Base-by-base conservation (phyloP, 2,888 invertebrate species). In the Erebia epiphron region DNA sequence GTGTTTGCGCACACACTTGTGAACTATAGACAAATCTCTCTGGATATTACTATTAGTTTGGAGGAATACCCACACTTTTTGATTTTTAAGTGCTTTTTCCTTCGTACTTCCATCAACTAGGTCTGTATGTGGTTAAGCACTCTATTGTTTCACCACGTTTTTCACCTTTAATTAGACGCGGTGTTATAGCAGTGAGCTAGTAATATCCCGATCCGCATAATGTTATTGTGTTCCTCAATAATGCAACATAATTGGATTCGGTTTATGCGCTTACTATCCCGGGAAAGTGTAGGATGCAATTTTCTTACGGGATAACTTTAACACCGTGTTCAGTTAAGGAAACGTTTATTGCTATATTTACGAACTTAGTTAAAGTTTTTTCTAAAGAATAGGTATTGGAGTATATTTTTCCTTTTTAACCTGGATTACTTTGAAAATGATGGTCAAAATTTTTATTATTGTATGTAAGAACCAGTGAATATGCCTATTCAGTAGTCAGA, bases 191-290 rank as follows among this genome's bases (percentile, higher is more conserved):
- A 66, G 43, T 43, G 46, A 56, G 46, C 66, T 21, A 46, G 43
- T 67, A 67, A 58, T 67, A 58, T 49, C n/a, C n/a, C n/a, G n/a
- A n/a, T n/a, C 49, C 49, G 46, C 57, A 58, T 67, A 67, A 58
- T 67, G 57, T 58, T 58, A 66, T 58, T 67, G 58, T 67, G 46
- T 67, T 57, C 67, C 66, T 58, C 67, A 49, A 67, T 67, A 67
- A 67, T 67, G 58, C 49, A 67, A 67, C 67, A 67, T 67, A 67
- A 67, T 67, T 67, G 67, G 67, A 67, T 67, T 67, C 58, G 67
- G 49, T 67, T 67, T 67, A 67, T 46, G 58, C 67, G 67, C 67
- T 67, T 67, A 58, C 57, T 49, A 50, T 18, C 67, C 43, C 58
- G 49, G 67, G 35, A 58, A 58, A 58, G 57, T 16, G 57, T 67